phyloP scores from a whole-genome alignment of 2,888 invertebrate species.

The Leptopterna dolabrata region DNA sequence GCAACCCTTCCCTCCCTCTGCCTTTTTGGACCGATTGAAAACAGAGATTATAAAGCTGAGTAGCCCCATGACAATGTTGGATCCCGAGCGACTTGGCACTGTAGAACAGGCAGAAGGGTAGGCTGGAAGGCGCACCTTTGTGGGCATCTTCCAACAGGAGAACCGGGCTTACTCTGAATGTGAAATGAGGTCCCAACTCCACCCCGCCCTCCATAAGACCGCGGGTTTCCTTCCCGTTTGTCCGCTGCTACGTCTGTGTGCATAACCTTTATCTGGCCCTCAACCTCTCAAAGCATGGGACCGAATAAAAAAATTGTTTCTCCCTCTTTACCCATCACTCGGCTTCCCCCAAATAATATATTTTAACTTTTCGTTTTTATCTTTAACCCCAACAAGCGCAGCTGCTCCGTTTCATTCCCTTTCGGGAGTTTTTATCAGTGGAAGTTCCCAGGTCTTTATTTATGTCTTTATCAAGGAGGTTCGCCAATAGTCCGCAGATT shows the following conservation, averaged over 20 bases:
- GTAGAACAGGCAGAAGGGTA: neutral
- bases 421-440: conserved; percentile 43
- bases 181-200: conserved; percentile 33
- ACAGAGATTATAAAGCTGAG: neutral
- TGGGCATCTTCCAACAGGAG: conserved; percentile 21
- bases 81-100: neutral
- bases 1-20: neutral
- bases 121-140: conserved; percentile 38
- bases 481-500: conserved; percentile 24
- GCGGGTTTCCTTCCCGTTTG: neutral
- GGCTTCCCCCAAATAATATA: conserved; percentile 43
- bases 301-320: conserved; percentile 23
- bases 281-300: neutral
- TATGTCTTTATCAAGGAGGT: conserved; percentile 40
- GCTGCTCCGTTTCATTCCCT: conserved; percentile 26
- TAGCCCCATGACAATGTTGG: neutral
- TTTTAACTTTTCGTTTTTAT: conserved; percentile 28
- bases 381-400: conserved; percentile 15
- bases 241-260: conserved; percentile 40
- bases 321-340: neutral
- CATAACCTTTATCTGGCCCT: conserved; percentile 39
- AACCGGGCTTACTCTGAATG: conserved; percentile 45
- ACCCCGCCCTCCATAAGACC: neutral
- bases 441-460: conserved; percentile 34
- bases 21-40: neutral